Percentiles rank a stretch among this genome's conserved stretches.
Conservation (phyloP, 2,797 vertebrate species). For the Crocidura indochinensis region DNA sequence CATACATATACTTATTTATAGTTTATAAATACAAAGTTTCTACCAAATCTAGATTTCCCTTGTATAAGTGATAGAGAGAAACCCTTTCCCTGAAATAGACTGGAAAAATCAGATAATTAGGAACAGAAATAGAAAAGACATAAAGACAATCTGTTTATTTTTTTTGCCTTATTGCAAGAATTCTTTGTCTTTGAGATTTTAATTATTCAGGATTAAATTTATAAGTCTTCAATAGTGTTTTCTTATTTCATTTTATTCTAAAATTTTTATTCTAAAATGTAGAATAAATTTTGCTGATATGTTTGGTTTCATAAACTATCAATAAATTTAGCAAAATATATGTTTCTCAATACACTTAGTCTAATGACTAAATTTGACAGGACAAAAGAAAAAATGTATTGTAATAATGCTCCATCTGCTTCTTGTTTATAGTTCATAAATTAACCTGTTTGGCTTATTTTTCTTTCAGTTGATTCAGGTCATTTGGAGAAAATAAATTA, state of each 20-base stretch:
- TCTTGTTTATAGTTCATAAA: slow-evolving; percentile 52
- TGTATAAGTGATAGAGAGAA: background rate
- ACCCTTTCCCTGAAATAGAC: background rate
- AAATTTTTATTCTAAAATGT: too few relatives aligned
- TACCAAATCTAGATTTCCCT: background rate
- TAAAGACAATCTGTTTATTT: background rate
- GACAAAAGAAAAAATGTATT: background rate
- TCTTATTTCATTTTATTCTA: slow-evolving; percentile 57
- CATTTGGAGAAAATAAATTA: slow-evolving; percentile 1
- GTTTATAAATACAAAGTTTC: background rate
- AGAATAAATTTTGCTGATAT: background rate
- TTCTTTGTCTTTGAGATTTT: background rate
- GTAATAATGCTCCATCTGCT: background rate
- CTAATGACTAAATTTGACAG: background rate
- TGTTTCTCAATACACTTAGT: background rate
- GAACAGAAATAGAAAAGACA: background rate
- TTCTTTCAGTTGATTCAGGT: background rate
- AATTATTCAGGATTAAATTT: background rate
- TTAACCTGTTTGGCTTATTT: too few relatives aligned
- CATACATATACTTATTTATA: background rate
- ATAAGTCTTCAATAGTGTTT: background rate
- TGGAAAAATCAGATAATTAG: background rate
- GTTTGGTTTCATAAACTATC: slow-evolving; percentile 7
- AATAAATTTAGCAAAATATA: background rate
- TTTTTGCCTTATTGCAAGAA: background rate